phyloP scores from a whole-genome alignment of 23 tunicate genomes.

The Styela clava region DNA sequence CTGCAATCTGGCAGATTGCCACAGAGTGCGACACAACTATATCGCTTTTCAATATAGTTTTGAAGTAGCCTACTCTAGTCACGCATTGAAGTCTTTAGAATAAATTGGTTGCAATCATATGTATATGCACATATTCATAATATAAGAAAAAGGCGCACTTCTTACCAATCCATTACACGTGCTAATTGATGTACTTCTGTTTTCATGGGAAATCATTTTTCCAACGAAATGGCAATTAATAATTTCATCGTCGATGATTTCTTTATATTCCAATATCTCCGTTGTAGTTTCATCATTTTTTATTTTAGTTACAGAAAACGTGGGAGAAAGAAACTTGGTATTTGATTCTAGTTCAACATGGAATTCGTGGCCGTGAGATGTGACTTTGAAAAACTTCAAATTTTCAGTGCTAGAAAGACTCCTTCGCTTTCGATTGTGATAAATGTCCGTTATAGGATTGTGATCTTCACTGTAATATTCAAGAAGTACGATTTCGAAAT shows the following conservation, averaged over 20 bases:
- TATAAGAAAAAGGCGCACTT: neutral
- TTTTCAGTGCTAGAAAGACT: neutral
- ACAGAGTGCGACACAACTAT: too few species aligned
- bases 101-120: too few species aligned
- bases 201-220: slow-evolving; percentile 47
- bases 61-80: too few species aligned
- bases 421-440: neutral
- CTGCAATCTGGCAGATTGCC: too few species aligned
- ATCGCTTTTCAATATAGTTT: too few species aligned
- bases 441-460: too few species aligned
- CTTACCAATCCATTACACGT: slow-evolving; percentile 86
- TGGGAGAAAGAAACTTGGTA: neutral
- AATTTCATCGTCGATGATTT: neutral
- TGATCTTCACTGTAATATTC: too few species aligned
- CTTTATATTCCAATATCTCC: neutral
- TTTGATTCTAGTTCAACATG: neutral
- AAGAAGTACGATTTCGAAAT: slow-evolving; percentile 17
- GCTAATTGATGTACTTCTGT: slow-evolving; percentile 46
- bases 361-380: slow-evolving; percentile 4
- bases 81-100: too few species aligned
- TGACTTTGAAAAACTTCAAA: neutral
- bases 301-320: neutral
- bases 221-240: slow-evolving; percentile 67
- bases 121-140: too few species aligned
- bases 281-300: neutral